Evolutionary conservation across 2,113 vertebrate species (phyloP), one percentile per base, ranked within the genome.

Genomic region (Labeo rohita): DNA sequence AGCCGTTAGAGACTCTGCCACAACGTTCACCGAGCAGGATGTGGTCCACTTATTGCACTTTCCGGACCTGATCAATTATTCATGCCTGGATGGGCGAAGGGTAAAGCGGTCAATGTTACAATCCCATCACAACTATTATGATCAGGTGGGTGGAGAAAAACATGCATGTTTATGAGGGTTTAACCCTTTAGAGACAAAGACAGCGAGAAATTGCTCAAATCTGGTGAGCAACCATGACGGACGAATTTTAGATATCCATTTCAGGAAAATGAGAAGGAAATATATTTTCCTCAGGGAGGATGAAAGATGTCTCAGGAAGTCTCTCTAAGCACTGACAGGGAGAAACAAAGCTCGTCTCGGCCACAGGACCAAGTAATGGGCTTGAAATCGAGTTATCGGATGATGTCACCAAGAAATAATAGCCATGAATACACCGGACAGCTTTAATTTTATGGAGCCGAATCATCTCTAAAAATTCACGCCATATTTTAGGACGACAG

Each of bases 51-150:
- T 84, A 86, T 86, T 92, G 63, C 90, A 92, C 93, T 95, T 96
- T 92, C 92, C 72, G 85, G 90, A 94, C 87, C 86, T 36, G 78
- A 85, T 96, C 86, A 95, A 96, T 96, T 94, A 97, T 96, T 96
- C 90, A 95, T 87, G 76, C 3, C 21, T 73, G 70, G 63, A 90
- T 90, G 89, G 66, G 90, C 87, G 74, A 90, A 92, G 91, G 78
- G 86, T 84, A 90, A 87, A 92, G 78, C 87, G 83, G 83, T 89
- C 92, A 91, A 79, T 88, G 79, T 90, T 88, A 84, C 50, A 81
- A 91, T 66, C 84, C 87, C 50, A 85, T 83, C 85, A 52, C 77
- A 78, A 54, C 36, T 9, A 56, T 65, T 72, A 85, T 23, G 2
- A 49, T 83, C 16, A 77, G 49, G 72, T 13, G 56, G 54, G 36